Conservation (phyloP, 2,797 vertebrate genomes). For the Rhinichthys osculus region DNA sequence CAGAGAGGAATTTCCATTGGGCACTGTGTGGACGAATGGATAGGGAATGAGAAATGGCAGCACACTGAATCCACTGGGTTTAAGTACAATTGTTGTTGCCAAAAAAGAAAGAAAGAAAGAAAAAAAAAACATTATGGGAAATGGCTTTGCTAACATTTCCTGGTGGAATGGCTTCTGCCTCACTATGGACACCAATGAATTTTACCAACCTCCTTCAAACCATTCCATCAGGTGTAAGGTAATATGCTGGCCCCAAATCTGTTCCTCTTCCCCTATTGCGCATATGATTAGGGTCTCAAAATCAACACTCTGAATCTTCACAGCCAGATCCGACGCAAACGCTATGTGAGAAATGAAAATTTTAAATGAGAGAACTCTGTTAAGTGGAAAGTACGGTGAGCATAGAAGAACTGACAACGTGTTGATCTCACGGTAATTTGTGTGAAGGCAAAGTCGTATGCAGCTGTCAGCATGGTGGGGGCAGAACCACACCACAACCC, state of each 20-base stretch:
- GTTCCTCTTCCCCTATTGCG: not conserved
- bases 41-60: constrained; percentile 77
- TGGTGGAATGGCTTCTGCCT: constrained; percentile 76
- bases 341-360: constrained; percentile 38
- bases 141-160: constrained; percentile 77
- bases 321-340: not conserved
- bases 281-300: constrained; percentile 44
- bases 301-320: constrained; percentile 13
- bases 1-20: constrained; percentile 52
- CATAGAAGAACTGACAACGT: constrained; percentile 33
- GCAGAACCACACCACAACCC: constrained; percentile 41
- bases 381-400: constrained; percentile 23
- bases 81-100: constrained; percentile 83
- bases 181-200: constrained; percentile 73
- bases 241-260: constrained; percentile 34
- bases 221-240: constrained; percentile 55
- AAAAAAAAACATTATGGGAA: constrained; percentile 81
- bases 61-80: constrained; percentile 79
- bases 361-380: constrained; percentile 23
- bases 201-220: constrained; percentile 63
- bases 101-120: constrained; percentile 53
- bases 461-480: constrained; percentile 38
- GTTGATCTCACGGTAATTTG: constrained; percentile 52
- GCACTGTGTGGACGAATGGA: constrained; percentile 53
- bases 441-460: constrained; percentile 35